phyloP scores from a whole-genome alignment of 2,888 invertebrate species.

The Hirtodrosophila cameraria region DNA sequence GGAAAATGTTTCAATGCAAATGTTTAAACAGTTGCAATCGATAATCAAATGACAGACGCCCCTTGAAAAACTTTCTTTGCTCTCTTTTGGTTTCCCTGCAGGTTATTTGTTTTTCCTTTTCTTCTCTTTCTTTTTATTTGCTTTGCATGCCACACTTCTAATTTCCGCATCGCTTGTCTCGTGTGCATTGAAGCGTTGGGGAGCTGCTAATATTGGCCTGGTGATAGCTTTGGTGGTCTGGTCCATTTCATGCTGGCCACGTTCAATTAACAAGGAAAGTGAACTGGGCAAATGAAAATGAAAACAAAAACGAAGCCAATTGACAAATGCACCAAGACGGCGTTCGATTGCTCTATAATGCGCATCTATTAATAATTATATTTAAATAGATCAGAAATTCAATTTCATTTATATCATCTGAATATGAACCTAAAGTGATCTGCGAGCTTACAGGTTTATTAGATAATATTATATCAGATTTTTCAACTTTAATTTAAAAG shows the following conservation, averaged over 20 bases:
- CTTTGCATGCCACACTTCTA: constrained; percentile 59
- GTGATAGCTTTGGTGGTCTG: constrained; percentile 13
- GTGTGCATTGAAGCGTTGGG: constrained; percentile 41
- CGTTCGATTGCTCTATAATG: neutral
- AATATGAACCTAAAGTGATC: no score
- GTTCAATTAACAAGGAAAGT: constrained; percentile 63
- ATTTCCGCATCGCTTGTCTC: constrained; percentile 64
- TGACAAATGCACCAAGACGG: constrained; percentile 1
- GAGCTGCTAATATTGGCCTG: constrained; percentile 11
- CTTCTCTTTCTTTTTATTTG: constrained; percentile 14
- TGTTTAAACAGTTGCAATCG: constrained; percentile 43
- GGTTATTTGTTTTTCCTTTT: neutral
- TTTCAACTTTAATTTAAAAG: constrained; percentile 12
- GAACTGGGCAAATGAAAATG: constrained; percentile 52
- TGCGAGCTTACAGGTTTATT: neutral
- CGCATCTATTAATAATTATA: no score
- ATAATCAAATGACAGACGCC: constrained; percentile 55
- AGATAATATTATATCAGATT: neutral
- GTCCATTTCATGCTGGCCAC: constrained; percentile 44
- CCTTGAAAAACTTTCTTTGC: constrained; percentile 44
- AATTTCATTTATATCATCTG: no score
- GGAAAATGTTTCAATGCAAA: constrained; percentile 59
- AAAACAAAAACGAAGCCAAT: constrained; percentile 27
- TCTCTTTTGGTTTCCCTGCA: constrained; percentile 20
- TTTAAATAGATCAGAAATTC: no score